A percentile compares a stretch with the other conserved stretches of the same genome.
Conservation (phyloP, 2,888 invertebrate genomes). For the Clunio marinus region DNA sequence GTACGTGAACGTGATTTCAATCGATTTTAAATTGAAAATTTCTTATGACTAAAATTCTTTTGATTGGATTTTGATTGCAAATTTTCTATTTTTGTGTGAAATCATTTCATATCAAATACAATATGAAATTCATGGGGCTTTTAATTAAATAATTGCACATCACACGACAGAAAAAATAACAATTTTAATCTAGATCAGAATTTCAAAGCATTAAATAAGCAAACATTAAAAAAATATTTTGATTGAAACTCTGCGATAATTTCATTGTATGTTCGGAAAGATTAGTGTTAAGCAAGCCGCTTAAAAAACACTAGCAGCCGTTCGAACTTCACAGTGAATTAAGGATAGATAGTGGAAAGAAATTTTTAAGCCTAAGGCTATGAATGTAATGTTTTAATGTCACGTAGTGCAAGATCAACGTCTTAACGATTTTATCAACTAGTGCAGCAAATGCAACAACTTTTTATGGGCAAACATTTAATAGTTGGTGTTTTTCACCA, state of each 20-base stretch:
- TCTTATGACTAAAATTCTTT: too few species aligned
- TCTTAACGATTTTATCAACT: neutral
- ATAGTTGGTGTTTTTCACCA: too few species aligned
- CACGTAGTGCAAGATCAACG: neutral
- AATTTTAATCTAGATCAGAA: neutral
- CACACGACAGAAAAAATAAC: neutral
- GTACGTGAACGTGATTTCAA: neutral
- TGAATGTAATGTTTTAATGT: neutral
- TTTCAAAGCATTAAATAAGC: neutral
- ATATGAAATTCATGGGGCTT: constrained; percentile 32
- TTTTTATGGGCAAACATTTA: too few species aligned
- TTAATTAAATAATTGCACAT: constrained; percentile 35
- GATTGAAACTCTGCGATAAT: neutral
- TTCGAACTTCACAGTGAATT: neutral
- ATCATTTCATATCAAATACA: too few species aligned
- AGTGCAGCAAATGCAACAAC: too few species aligned
- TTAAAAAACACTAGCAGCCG: neutral
- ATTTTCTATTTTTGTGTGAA: too few species aligned
- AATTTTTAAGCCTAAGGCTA: neutral
- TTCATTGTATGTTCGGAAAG: neutral
- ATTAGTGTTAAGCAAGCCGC: neutral
- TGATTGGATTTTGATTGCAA: too few species aligned
- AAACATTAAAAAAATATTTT: neutral
- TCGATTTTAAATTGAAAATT: too few species aligned
- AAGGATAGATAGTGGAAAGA: neutral